Conservation (phyloP, 2,888 invertebrate species). For the Pandemis heparana region DNA sequence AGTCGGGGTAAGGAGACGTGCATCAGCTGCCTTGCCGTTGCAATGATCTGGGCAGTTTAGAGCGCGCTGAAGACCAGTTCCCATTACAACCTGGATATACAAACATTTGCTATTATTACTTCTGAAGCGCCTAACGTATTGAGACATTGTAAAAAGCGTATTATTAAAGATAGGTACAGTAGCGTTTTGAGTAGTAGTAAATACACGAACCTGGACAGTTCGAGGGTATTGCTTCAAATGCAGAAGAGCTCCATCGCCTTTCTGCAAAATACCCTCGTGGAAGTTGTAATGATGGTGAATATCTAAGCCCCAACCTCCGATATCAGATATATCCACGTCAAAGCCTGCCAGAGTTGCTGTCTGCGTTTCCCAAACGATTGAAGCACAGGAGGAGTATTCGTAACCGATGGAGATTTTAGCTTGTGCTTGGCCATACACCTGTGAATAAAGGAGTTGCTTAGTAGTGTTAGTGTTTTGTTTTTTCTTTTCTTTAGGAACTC, state of each 20-base stretch:
- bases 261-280: slow-evolving; percentile 98
- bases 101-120: background rate
- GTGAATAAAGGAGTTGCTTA: slow-evolving; percentile 52
- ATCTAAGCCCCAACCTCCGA: slow-evolving; percentile 99
- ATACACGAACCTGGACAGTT: slow-evolving; percentile 88
- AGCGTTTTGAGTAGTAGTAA: background rate
- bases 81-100: slow-evolving; percentile 91
- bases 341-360: slow-evolving; percentile 97
- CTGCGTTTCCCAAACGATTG: slow-evolving; percentile 97
- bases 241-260: slow-evolving; percentile 97
- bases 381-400: slow-evolving; percentile 94
- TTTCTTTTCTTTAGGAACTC: too few relatives aligned
- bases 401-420: slow-evolving; percentile 97
- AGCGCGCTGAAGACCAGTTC: slow-evolving; percentile 94
- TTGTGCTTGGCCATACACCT: slow-evolving; percentile 93
- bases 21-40: slow-evolving; percentile 93
- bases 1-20: slow-evolving; percentile 95
- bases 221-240: slow-evolving; percentile 97
- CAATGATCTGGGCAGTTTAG: slow-evolving; percentile 95
- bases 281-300: slow-evolving; percentile 99
- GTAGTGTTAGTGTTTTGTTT: too few relatives aligned
- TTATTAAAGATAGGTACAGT: background rate
- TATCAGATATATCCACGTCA: slow-evolving; percentile 98
- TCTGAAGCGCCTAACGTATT: background rate
- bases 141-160: background rate